Evolutionary conservation across 1,140 invertebrate genomes (phyloP).

Genomic region (Rhopalosiphum maidis): DNA sequence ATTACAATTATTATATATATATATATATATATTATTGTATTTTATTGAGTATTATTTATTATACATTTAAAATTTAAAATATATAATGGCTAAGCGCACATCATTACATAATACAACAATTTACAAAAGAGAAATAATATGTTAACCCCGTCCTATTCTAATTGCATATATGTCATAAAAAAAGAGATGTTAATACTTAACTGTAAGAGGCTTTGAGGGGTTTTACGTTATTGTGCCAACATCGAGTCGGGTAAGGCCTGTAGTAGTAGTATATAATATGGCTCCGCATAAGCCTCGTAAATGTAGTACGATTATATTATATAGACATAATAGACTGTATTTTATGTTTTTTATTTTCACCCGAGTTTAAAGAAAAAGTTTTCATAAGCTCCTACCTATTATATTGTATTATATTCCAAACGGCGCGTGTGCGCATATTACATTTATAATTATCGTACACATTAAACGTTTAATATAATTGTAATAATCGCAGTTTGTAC

Average conservation of each 20-base stretch:
- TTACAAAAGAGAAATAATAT: background rate
- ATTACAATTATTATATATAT: too few relatives aligned
- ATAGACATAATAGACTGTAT: conserved; percentile 4
- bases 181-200: background rate
- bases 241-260: background rate
- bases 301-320: background rate
- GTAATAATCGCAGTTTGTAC: too few relatives aligned
- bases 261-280: background rate
- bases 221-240: conserved; percentile 32
- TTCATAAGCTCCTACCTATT: background rate
- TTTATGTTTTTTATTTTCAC: background rate
- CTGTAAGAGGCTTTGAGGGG: background rate
- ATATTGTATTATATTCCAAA: background rate
- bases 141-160: background rate
- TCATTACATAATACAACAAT: too few relatives aligned
- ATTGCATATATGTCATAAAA: conserved; percentile 11
- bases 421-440: too few relatives aligned
- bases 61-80: too few relatives aligned
- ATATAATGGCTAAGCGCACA: too few relatives aligned
- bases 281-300: background rate
- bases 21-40: too few relatives aligned
- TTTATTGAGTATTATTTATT: too few relatives aligned
- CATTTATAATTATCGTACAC: background rate
- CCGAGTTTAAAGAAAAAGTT: background rate
- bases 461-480: background rate